Base-by-base conservation (phyloP, 1,140 invertebrate genomes). In the Musca domestica region DNA sequence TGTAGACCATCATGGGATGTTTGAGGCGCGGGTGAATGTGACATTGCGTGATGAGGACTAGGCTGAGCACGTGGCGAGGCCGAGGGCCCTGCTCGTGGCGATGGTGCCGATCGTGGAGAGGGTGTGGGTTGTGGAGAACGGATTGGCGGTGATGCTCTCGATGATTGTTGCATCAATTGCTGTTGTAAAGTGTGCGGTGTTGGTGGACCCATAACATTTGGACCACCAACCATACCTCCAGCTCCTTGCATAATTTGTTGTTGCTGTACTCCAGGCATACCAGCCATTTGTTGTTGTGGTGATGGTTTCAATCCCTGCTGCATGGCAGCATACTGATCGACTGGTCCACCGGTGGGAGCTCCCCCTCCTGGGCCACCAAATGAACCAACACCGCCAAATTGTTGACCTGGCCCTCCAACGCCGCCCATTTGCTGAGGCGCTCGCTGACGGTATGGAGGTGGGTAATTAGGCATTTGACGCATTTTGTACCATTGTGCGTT, bases 91-190 rank as follows among this genome's bases (percentile, higher is more conserved):
- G 87, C 90, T 58, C 90, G 86, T 19, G 91, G 90, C 27, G 90
- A 91, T 2, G 88, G 89, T 10, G 88, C 86, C 27, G 91, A 88
- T 64, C 92, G 85, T 0, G 92, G 91, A 20, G 91, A 93, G 1
- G 91, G 88, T 76, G 90, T 91, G 22, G 92, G 90, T 81, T 81
- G 79, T 6, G 80, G 80, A 22, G 76, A 78, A 1, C 78, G 74
- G 69, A 93, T 90, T 7, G 91, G 90, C 22, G 91, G 90, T 52
- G 92, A 92, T 72, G 91, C 91, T 63, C 91, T 85, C 4, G 93
- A 89, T 70, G 89, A 88, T 74, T 91, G 89, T 85, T 92, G 89
- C 73, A 92, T 81, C 68, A 89, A 86, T 71, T 88, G 89, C 71
- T 83, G 86, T 70, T 83, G 85, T 25, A 79, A 67, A 2, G 77